Base-by-base conservation (phyloP, 1,140 invertebrate genomes). In the Catajapyx aquilonaris region DNA sequence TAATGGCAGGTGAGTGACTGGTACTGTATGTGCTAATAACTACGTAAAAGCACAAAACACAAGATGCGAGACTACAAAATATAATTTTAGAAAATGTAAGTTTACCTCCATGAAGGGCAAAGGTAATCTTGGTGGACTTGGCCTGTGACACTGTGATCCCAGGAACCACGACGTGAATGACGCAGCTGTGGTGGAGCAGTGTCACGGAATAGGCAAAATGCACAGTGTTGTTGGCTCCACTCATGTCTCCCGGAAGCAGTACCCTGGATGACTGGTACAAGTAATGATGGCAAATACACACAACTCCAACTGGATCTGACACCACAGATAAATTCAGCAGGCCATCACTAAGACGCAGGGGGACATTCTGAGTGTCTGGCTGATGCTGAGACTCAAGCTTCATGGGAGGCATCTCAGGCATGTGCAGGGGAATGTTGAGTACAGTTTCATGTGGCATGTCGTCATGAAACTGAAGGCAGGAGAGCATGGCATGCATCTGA, bases 211-310 rank as follows among this genome's bases (percentile, higher is more conserved):
- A 83, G 11, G 79, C 78, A 51, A 81, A 78, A 48, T 81, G 74
- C 2, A 85, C 77, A 11, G 68, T 71, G 16, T 71, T 31, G 7
- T 15, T 31, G 15, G 30, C 3, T 3, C 18, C 68, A 19, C 64
- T 62, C 34, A 66, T 56, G 32, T 45, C 66, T 62, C 10, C 59
- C 57, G 37, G 56, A n/a, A n/a, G n/a, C n/a, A n/a, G n/a, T n/a
- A n/a, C n/a, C n/a, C n/a, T n/a, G n/a, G n/a, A n/a, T n/a, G n/a
- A n/a, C 53, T 81, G 74, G 50, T 83, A 85, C 1, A 84, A 56
- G 47, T 84, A 85, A 57, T 85, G 76, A 57, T 84, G 79, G 46
- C 79, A 83, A 31, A 85, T 72, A 45, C 77, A 81, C 15, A 83
- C 68, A 48, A 78, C 62, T 37, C 79, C 79, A 40, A 68, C 67